Base-by-base conservation (phyloP, 2,113 vertebrate species). In the Chinchilla lanigera region DNA sequence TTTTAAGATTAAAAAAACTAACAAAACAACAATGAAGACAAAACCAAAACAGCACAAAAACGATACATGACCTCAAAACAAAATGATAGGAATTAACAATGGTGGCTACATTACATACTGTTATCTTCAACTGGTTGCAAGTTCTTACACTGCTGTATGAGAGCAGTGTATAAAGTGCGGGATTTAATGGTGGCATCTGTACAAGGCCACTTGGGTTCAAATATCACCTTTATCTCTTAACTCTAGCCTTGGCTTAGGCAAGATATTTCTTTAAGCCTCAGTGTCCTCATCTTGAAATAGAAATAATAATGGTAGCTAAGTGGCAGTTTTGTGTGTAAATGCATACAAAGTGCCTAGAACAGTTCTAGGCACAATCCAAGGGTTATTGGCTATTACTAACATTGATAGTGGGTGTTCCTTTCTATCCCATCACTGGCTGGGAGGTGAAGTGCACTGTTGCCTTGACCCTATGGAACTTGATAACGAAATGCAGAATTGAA, bases 401-500 rank as follows among this genome's bases (percentile, higher is more conserved):
- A 35, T 60, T 75, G 56, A 69, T 93, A 38, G 14, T 89, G 54
- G n/a, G 12, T 84, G 44, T 16, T 75, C 71, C 73, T 33, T 91
- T 93, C 93, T 87, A 63, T 69, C 84, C 44, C 30, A 47, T 80
- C 41, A 38, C 11, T 20, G 47, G 13, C 88, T 86, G n/a, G 63
- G 19, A 96, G 44, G 60, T 95, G 47, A 92, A 83, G 14, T n/a
- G 8, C 28, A 73, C 44, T 61, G 5, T 85, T 95, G 20, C 69
- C 60, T 91, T 97, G 94, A 94, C 50, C 47, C 28, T 33, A 6
- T 95, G 10, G 78, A 92, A 85, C 24, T 77, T 97, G 90, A 92
- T 89, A 92, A 92, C 41, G 63, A 94, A 94, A 89, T 93, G 12
- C 67, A 77, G 58, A 81, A 86, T 95, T 78, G 95, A 94, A 86